Percentiles rank a stretch among this genome's conserved stretches.
phyloP scores from a whole-genome alignment of 2,113 vertebrate genomes.

The Plecotus auritus region DNA sequence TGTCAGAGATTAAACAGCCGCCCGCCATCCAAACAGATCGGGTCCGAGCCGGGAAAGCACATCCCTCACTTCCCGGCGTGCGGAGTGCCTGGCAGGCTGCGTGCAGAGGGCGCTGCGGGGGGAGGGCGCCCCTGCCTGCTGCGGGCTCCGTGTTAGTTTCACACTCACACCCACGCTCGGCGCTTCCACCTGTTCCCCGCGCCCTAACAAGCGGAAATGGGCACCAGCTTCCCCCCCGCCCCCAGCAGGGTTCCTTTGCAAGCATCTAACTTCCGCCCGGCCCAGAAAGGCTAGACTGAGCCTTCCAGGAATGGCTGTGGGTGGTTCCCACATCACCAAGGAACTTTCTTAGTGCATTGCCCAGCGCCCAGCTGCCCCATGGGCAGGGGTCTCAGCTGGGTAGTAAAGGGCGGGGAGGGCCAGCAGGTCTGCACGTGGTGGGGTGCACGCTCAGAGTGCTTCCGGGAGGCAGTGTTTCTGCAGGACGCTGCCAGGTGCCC shows the following conservation, averaged over 20 bases:
- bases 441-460: background rate
- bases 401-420: background rate
- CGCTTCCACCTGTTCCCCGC: background rate
- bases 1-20: conserved; percentile 66
- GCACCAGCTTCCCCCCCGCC: conserved; percentile 17
- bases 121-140: background rate
- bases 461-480: background rate
- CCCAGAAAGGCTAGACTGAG: background rate
- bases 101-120: background rate
- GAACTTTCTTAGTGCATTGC: background rate
- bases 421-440: background rate
- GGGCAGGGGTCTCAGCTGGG: background rate
- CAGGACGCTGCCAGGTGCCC: background rate
- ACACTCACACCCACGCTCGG: background rate
- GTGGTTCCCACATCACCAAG: background rate
- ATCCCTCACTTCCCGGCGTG: background rate
- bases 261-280: background rate
- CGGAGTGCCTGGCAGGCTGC: conserved; percentile 45
- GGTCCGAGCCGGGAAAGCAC: conserved; percentile 57
- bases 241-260: background rate
- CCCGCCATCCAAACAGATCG: conserved; percentile 66
- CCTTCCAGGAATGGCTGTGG: background rate
- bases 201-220: background rate
- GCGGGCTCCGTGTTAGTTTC: background rate
- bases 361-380: background rate